Percentiles rank a stretch among this genome's conserved stretches.
Conservation (phyloP, 2,113 vertebrate species). For the Alligator mississippiensis region DNA sequence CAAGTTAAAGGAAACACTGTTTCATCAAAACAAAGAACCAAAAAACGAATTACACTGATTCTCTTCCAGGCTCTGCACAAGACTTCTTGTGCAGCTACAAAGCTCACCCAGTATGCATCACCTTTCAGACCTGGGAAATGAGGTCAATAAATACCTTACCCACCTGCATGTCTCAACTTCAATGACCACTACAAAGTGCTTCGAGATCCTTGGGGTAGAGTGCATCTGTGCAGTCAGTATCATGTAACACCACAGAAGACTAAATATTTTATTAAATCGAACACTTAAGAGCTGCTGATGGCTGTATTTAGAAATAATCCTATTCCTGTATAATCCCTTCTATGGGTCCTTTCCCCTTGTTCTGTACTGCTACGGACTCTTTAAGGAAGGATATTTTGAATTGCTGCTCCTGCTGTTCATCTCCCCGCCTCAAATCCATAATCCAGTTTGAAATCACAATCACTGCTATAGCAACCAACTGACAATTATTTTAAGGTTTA, state of each 20-base stretch:
- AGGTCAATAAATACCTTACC: not conserved
- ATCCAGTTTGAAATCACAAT: not conserved
- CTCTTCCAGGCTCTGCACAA: slow-evolving; percentile 5
- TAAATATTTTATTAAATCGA: slow-evolving; percentile 17
- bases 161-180: not conserved
- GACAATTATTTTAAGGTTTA: not conserved
- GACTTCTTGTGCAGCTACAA: not conserved
- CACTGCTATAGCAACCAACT: slow-evolving; percentile 25
- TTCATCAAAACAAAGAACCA: not conserved
- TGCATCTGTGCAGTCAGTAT: not conserved
- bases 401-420: not conserved
- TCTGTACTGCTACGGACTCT: not conserved
- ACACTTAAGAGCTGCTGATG: not conserved
- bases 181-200: not conserved
- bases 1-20: not conserved
- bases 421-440: not conserved
- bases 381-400: not conserved
- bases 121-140: not conserved
- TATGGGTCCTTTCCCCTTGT: not conserved
- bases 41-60: not conserved
- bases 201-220: not conserved
- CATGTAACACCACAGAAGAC: not conserved
- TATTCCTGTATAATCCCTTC: not conserved
- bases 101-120: not conserved
- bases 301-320: slow-evolving; percentile 16